phyloP scores from a whole-genome alignment of 1,140 invertebrate species.

The Lerema accius region DNA sequence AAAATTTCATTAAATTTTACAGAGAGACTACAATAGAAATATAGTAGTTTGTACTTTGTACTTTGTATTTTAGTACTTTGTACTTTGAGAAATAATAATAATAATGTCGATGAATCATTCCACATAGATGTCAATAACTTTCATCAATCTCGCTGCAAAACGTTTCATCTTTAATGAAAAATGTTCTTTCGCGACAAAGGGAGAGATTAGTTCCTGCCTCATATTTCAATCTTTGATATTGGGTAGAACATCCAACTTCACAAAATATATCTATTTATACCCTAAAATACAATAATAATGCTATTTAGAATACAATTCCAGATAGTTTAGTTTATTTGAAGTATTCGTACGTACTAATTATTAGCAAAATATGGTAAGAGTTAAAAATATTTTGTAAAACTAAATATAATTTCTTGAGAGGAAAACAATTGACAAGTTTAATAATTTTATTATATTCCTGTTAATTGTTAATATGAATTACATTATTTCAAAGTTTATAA shows the following conservation, averaged over 20 bases:
- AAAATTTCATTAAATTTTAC: too few relatives aligned
- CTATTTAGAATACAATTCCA: conserved; percentile 30
- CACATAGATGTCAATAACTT: not conserved
- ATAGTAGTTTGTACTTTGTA: too few relatives aligned
- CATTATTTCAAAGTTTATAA: too few relatives aligned
- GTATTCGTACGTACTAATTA: not conserved
- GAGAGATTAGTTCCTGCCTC: not conserved
- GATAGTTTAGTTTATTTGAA: conserved; percentile 9
- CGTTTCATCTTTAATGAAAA: not conserved
- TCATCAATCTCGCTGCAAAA: not conserved
- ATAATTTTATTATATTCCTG: too few relatives aligned
- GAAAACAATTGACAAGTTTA: too few relatives aligned
- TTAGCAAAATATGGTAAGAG: too few relatives aligned
- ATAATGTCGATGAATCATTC: not conserved
- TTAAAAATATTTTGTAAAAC: too few relatives aligned
- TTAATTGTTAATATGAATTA: too few relatives aligned
- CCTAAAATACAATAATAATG: not conserved
- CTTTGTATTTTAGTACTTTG: too few relatives aligned
- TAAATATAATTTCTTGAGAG: too few relatives aligned
- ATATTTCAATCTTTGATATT: not conserved
- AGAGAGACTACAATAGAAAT: too few relatives aligned
- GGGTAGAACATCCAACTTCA: not conserved
- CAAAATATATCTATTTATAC: not conserved
- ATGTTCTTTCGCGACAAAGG: not conserved
- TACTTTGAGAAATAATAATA: too few relatives aligned